Conservation (phyloP, 2,888 invertebrate genomes). For the Trissolcus japonicus region DNA sequence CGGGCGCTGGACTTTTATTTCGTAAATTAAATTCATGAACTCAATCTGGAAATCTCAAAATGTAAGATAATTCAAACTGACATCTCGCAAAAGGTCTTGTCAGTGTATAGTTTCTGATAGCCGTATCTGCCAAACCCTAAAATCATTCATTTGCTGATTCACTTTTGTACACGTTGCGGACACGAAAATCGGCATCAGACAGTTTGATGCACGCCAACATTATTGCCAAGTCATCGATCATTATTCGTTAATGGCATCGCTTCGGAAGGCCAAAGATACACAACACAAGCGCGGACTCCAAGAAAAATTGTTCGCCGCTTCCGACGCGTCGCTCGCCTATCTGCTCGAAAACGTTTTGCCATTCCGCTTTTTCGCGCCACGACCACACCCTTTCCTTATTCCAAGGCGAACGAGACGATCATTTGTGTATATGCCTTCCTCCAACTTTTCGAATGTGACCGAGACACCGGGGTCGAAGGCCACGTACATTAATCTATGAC, state of each 20-base stretch:
- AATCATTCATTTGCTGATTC: constrained; percentile 22
- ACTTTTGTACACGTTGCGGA: constrained; percentile 12
- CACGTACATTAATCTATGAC: constrained; percentile 45
- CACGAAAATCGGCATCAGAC: constrained; percentile 5
- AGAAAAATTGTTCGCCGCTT: constrained; percentile 68
- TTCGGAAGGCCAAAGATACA: constrained; percentile 44
- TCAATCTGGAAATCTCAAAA: too few species aligned
- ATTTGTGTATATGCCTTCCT: constrained; percentile 41
- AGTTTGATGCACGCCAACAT: constrained; percentile 49
- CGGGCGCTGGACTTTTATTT: too few species aligned
- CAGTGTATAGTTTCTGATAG: too few species aligned
- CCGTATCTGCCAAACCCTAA: background rate
- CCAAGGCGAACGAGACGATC: constrained; percentile 41
- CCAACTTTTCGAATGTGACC: constrained; percentile 30
- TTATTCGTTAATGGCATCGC: constrained; percentile 60
- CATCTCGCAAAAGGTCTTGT: too few species aligned
- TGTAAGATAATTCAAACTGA: too few species aligned
- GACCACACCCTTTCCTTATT: constrained; percentile 51
- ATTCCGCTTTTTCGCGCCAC: constrained; percentile 45
- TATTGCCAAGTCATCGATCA: constrained; percentile 70
- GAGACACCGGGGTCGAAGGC: constrained; percentile 39
- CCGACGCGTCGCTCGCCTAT: constrained; percentile 55
- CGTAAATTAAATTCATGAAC: too few species aligned
- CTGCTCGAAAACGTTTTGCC: constrained; percentile 51
- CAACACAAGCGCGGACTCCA: constrained; percentile 61